phyloP scores from a whole-genome alignment of 2,888 invertebrate species.

The Apamea anceps region DNA sequence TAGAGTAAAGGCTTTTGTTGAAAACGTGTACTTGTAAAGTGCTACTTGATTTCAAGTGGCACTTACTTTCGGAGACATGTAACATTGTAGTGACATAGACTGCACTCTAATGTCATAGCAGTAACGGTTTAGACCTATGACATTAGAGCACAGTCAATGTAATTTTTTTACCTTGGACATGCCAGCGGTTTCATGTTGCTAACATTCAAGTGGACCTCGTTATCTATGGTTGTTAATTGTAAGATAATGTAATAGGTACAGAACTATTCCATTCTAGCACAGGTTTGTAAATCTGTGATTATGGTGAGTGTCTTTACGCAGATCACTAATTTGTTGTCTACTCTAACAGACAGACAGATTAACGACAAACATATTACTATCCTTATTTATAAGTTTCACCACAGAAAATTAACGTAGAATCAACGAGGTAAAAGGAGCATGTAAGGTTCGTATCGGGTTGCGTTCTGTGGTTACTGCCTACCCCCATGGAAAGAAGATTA shows the following conservation, averaged over 20 bases:
- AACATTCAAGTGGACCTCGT: background rate
- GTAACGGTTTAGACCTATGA: background rate
- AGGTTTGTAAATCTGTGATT: background rate
- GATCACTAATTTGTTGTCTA: too few relatives aligned
- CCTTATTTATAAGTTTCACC: too few relatives aligned
- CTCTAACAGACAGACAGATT: too few relatives aligned
- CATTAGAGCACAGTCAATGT: background rate
- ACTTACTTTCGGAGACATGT: background rate
- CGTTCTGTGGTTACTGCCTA: too few relatives aligned
- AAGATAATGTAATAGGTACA: background rate
- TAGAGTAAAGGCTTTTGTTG: background rate
- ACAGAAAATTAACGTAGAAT: too few relatives aligned
- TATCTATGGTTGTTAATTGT: background rate
- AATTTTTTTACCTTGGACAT: background rate
- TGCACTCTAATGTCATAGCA: background rate
- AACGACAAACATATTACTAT: background rate
- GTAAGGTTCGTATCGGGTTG: too few relatives aligned
- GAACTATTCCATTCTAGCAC: background rate
- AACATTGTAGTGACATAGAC: background rate
- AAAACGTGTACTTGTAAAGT: too few relatives aligned
- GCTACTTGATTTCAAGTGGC: background rate
- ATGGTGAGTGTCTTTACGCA: background rate
- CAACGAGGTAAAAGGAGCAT: too few relatives aligned
- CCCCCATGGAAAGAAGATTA: too few relatives aligned
- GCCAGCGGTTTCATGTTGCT: background rate